These are phyloP conservation scores for Aurelia aurita DNA, from an alignment of 30 jellyfish, hydroid and myxozoan species.

Conservation along the genomic window DNA sequence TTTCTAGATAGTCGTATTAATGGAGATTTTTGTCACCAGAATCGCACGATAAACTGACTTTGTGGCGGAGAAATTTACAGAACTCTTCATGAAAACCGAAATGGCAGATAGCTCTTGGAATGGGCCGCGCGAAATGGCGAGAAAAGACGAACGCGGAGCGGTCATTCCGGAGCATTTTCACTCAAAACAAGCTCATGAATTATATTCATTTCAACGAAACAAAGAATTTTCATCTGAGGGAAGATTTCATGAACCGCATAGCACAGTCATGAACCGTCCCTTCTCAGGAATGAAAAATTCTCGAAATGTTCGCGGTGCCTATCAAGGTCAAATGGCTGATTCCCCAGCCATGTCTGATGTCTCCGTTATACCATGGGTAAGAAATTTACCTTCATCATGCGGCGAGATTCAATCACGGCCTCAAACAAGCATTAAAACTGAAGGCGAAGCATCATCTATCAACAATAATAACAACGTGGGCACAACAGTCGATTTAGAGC, in stretches of 20 bases:
- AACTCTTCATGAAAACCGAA: conserved; percentile 67
- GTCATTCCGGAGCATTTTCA: background rate
- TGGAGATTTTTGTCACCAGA: too few species aligned
- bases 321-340: conserved; percentile 38
- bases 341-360: conserved; percentile 76
- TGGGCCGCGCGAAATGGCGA: conserved; percentile 63
- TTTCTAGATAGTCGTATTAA: too few species aligned
- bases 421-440: conserved; percentile 37
- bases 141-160: conserved; percentile 52
- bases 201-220: conserved; percentile 25
- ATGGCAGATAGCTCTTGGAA: conserved; percentile 76
- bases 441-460: conserved; percentile 61
- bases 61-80: background rate
- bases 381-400: conserved; percentile 56
- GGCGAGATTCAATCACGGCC: conserved; percentile 63
- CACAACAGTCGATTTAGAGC: conserved; percentile 62
- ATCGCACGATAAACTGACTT: too few species aligned
- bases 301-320: conserved; percentile 6
- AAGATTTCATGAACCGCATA: conserved; percentile 43
- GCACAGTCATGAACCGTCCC: conserved; percentile 24
- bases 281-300: conserved; percentile 18
- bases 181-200: conserved; percentile 7
- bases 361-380: conserved; percentile 70
- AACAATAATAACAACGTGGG: conserved; percentile 40
- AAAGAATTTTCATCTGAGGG: conserved; percentile 32